Conservation (phyloP, 2,113 vertebrate species). For the Microtus oregoni region DNA sequence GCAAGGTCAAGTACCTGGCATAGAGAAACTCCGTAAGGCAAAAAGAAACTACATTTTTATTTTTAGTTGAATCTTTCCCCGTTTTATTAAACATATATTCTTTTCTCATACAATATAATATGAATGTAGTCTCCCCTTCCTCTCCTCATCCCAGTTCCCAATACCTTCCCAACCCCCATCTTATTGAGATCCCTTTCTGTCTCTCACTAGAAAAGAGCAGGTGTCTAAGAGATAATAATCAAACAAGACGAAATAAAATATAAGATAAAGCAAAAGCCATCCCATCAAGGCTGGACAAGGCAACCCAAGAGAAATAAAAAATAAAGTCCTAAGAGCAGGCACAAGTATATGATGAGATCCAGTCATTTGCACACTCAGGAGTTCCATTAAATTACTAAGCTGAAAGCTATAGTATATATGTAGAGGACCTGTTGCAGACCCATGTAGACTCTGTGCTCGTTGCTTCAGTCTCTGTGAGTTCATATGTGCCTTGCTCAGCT, state of each 20-base stretch:
- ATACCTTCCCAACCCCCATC: neutral
- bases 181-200: neutral
- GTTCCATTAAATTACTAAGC: neutral
- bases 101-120: neutral
- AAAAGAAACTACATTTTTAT: neutral
- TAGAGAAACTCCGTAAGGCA: neutral
- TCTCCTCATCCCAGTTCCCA: neutral
- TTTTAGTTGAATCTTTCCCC: neutral
- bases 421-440: neutral
- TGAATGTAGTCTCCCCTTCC: neutral
- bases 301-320: neutral
- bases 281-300: neutral
- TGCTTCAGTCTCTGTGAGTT: neutral
- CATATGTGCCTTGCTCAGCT: neutral
- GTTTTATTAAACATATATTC: neutral
- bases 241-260: neutral
- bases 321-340: neutral
- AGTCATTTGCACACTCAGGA: neutral
- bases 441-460: neutral
- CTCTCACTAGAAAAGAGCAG: neutral
- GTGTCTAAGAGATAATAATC: neutral
- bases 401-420: neutral
- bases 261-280: neutral
- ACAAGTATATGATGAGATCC: neutral
- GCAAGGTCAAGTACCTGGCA: neutral